phyloP scores from a whole-genome alignment of 2,888 invertebrate genomes.

The Sinelater perroti region DNA sequence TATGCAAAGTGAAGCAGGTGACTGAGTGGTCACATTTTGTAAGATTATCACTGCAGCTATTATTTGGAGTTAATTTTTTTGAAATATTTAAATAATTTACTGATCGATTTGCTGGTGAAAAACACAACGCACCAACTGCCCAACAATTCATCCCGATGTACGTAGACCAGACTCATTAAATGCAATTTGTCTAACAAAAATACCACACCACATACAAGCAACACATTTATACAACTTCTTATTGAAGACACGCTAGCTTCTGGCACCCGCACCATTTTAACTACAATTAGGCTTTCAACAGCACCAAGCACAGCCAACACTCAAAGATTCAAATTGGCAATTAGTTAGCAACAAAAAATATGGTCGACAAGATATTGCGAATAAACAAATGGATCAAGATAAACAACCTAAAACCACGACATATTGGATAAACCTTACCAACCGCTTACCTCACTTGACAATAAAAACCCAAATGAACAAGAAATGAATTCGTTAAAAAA shows the following conservation, averaged over 20 bases:
- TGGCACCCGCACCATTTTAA: neutral
- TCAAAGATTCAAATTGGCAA: conserved; percentile 3
- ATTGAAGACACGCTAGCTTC: neutral
- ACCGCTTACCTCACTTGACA: conserved; percentile 3
- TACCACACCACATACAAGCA: neutral
- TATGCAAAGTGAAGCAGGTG: too few species aligned
- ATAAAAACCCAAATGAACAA: neutral
- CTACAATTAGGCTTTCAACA: neutral
- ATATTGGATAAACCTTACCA: conserved; percentile 9
- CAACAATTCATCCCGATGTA: too few species aligned
- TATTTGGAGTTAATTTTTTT: too few species aligned
- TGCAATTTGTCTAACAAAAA: too few species aligned
- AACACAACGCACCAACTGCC: too few species aligned
- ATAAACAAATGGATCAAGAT: conserved; percentile 5
- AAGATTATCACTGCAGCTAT: too few species aligned
- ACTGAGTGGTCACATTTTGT: too few species aligned
- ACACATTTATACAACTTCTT: neutral
- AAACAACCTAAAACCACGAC: conserved; percentile 8
- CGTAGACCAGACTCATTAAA: too few species aligned
- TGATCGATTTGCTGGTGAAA: too few species aligned
- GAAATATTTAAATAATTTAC: too few species aligned
- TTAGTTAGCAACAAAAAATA: conserved; percentile 7
- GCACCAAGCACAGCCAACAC: neutral
- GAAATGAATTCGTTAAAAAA: neutral
- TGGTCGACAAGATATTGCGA: neutral